Conservation (phyloP, 1,140 invertebrate genomes). For the Drosophila mojavensis region DNA sequence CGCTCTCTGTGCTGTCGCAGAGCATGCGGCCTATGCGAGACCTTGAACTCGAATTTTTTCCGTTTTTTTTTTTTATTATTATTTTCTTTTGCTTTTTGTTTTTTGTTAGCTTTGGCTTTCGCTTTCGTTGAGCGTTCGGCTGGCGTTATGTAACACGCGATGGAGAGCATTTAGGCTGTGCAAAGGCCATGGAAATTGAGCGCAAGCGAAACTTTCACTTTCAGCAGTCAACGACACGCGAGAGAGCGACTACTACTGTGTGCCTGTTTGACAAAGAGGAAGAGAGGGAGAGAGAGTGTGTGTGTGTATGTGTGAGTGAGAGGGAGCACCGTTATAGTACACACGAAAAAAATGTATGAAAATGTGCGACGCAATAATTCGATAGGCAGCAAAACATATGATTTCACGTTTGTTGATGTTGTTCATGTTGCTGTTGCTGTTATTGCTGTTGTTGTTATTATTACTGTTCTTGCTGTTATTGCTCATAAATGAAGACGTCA, state of each 20-base stretch:
- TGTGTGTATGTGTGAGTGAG: neutral
- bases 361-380: conserved; percentile 58
- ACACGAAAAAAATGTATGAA: conserved; percentile 41
- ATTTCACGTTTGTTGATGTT: conserved; percentile 34
- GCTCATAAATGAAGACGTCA: conserved; percentile 48
- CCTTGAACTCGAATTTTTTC: conserved; percentile 78
- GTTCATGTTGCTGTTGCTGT: conserved; percentile 12
- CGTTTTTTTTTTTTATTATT: conserved; percentile 11
- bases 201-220: conserved; percentile 70
- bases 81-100: neutral
- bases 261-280: too few relatives aligned
- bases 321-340: conserved; percentile 39
- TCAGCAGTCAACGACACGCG: conserved; percentile 73
- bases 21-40: conserved; percentile 80
- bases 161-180: conserved; percentile 59
- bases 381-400: conserved; percentile 67
- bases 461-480: conserved; percentile 19
- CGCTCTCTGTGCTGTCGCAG: conserved; percentile 18
- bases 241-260: neutral
- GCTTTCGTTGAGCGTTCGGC: conserved; percentile 23
- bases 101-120: conserved; percentile 28
- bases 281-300: neutral
- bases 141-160: conserved; percentile 68
- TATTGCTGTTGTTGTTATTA: conserved; percentile 29
- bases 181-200: conserved; percentile 69